These are phyloP conservation scores for Dioctria linearis DNA, from an alignment of 2,888 invertebrate species.

Conservation along the genomic window DNA sequence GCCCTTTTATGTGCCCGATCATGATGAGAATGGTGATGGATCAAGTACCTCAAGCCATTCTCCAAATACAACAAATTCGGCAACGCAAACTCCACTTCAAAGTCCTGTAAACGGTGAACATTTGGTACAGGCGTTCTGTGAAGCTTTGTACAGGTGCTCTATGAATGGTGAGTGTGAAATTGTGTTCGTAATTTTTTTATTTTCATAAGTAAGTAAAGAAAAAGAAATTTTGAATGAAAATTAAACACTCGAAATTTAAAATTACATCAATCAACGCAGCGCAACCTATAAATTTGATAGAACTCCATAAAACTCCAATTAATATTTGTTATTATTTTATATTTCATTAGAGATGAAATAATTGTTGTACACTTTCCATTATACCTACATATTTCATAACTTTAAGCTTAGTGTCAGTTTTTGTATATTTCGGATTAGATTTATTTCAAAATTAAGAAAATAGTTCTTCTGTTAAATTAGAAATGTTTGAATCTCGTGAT, in stretches of 20 bases:
- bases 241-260: neutral
- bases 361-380: no score
- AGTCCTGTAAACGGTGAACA: conserved; percentile 66
- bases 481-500: no score
- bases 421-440: no score
- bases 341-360: no score
- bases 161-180: conserved; percentile 65
- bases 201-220: conserved; percentile 33
- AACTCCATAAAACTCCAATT: no score
- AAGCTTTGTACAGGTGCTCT: conserved; percentile 67
- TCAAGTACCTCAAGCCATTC: conserved; percentile 65
- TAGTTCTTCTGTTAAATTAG: no score
- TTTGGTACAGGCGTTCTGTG: conserved; percentile 69
- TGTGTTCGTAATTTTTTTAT: neutral
- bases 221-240: neutral
- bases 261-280: neutral
- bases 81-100: conserved; percentile 63
- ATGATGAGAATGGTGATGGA: conserved; percentile 66
- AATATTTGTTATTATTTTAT: no score
- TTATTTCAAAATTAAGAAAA: no score
- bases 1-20: conserved; percentile 71
- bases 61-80: conserved; percentile 66
- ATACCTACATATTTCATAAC: no score
- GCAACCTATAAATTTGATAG: no score
- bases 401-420: no score